These are phyloP conservation scores for Caenorhabditis becei DNA, from an alignment of 2,888 invertebrate species.

Conservation along the genomic window DNA sequence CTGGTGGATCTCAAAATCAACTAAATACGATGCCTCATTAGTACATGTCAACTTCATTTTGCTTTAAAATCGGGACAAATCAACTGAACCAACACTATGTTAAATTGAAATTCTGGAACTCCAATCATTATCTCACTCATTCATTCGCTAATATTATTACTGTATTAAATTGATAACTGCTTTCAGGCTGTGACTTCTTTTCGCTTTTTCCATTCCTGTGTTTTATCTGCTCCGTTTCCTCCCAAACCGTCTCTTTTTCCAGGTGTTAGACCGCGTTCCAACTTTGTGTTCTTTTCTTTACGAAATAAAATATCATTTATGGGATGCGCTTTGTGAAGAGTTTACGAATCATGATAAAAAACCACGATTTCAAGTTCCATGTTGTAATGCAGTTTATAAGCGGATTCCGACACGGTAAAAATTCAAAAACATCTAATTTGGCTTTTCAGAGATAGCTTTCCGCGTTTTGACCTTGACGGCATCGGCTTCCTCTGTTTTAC, in stretches of 20 bases:
- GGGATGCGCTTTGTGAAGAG: not conserved
- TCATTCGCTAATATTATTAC: conserved; percentile 16
- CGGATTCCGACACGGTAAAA: no score
- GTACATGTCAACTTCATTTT: conserved; percentile 59
- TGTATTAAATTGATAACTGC: conserved; percentile 10
- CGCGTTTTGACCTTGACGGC: no score
- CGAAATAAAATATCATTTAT: conserved; percentile 9
- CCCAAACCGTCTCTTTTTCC: conserved; percentile 17
- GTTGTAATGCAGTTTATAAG: no score
- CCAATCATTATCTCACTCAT: not conserved
- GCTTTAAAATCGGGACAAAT: conserved; percentile 47
- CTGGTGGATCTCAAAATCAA: conserved; percentile 65
- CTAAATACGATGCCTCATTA: conserved; percentile 63
- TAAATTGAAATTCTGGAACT: not conserved
- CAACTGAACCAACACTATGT: conserved; percentile 38
- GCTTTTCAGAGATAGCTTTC: no score
- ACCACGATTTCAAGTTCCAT: no score
- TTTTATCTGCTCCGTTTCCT: conserved; percentile 28
- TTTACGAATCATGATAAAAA: no score
- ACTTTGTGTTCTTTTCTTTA: conserved; percentile 16
- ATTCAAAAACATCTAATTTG: no score
- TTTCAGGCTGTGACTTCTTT: conserved; percentile 55
- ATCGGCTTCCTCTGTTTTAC: no score
- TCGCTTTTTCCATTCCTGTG: conserved; percentile 57
- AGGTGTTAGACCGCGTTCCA: conserved; percentile 43